A percentile compares a stretch with the other conserved stretches of the same genome.
phyloP scores from a whole-genome alignment of 2,888 invertebrate species.

The Coleophora deauratella region DNA sequence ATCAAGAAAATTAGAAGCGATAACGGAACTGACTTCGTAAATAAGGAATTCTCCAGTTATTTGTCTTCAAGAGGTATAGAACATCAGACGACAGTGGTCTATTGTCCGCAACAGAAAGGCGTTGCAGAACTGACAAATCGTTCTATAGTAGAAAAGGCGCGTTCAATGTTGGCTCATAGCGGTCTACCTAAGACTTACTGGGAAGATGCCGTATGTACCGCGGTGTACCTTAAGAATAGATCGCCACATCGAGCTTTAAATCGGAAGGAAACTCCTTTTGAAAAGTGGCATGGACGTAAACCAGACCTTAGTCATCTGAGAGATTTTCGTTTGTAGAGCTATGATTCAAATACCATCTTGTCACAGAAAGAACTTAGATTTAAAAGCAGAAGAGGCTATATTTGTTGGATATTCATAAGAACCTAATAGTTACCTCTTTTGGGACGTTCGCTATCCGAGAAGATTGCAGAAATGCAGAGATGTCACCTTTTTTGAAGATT shows the following conservation, averaged over 20 bases:
- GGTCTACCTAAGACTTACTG: background rate
- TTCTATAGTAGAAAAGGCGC: background rate
- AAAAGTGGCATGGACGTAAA: background rate
- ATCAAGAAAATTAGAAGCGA: background rate
- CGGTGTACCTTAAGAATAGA: no score
- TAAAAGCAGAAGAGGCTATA: background rate
- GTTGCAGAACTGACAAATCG: background rate
- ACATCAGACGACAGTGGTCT: background rate
- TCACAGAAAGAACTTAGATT: background rate
- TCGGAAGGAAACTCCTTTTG: background rate
- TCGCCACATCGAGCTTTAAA: no score
- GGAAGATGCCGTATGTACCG: no score
- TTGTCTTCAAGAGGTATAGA: background rate
- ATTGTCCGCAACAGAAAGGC: background rate
- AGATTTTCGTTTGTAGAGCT: background rate
- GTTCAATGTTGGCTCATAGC: background rate
- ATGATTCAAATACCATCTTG: background rate
- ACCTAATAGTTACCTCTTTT: no score
- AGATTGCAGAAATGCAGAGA: no score
- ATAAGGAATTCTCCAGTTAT: background rate
- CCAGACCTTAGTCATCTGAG: background rate
- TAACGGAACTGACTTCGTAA: background rate
- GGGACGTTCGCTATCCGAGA: no score
- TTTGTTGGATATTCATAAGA: no score
- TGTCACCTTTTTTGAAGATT: no score